Base-by-base conservation (phyloP, 2,888 invertebrate genomes). In the Pyrocoelia pectoralis region DNA sequence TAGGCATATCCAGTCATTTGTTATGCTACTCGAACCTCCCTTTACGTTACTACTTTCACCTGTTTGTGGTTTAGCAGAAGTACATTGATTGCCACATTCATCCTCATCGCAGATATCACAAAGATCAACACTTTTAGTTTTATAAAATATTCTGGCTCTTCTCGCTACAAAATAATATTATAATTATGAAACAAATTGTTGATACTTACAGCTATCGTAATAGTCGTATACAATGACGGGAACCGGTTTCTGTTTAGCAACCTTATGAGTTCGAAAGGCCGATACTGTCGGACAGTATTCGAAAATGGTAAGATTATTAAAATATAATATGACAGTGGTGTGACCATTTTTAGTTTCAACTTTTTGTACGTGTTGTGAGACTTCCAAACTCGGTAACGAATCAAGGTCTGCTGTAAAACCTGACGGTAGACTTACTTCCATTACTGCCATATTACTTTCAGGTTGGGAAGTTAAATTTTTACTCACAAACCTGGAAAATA, bases 361-460 rank as follows among this genome's bases (percentile, higher is more conserved):
- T 66, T 88, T 85, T 76, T 88, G 87, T 1, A 88, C 87, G 67
- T 85, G 82, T 71, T 86, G 84, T 0, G 85, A 85, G 0, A 84
- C 80, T 76, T 85, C 83, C 54, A 85, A 76, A 70, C 84, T 85
- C 2, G 89, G 90, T 24, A 94, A 82, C 0, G 89, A 90, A 72
- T 90, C 89, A 68, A 87, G 82, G 72, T 95, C 94, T 0, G 93
- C 92, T 0, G 92, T 87, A 77, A 92, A 97, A n/a, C 97, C 97
- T 0, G 95, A 95, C 0, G 96, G 95, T 61, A 97, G 84, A 65
- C 89, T 89, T 0, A 97, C 91, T 75, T 95, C 95, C 85, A 97
- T 91, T 0, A 97, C 90, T 9, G 94, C 93, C 89, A 97, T 91
- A 69, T 97, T 97, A 65, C 93, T 93, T 68, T 87, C 86, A 13